phyloP scores from a whole-genome alignment of 2,797 vertebrate species.

The Siniperca undulata region DNA sequence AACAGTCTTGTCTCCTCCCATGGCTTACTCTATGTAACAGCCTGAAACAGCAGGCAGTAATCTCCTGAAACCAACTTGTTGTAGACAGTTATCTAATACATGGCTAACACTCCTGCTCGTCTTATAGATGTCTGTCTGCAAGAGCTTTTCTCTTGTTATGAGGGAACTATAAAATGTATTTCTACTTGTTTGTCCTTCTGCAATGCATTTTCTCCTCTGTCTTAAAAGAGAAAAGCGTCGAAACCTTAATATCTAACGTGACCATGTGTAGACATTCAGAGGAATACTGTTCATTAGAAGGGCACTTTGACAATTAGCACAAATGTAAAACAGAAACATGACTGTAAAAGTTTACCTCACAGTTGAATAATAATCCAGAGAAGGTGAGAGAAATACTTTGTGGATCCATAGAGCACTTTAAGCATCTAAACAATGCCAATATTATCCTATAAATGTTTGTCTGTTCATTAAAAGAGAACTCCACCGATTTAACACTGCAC shows the following conservation, averaged over 20 bases:
- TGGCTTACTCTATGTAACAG: conserved; percentile 30
- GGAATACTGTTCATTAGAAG: not conserved
- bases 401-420: not conserved
- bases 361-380: not conserved
- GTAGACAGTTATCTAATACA: conserved; percentile 34
- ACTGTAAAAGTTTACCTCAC: not conserved
- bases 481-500: not conserved
- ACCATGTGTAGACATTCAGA: not conserved
- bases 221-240: not conserved
- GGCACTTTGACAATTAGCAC: not conserved
- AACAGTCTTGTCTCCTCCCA: conserved; percentile 26
- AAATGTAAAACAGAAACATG: not conserved
- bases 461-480: not conserved
- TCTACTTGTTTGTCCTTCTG: not conserved
- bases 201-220: not conserved
- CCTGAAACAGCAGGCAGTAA: conserved; percentile 56
- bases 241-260: not conserved
- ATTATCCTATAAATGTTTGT: not conserved
- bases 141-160: conserved; percentile 6
- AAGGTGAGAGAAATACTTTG: not conserved
- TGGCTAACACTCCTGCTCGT: not conserved
- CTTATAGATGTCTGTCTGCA: conserved; percentile 2
- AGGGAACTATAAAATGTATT: not conserved
- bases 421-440: not conserved
- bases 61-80: conserved; percentile 43